phyloP scores from a whole-genome alignment of 2,113 vertebrate genomes.

The Phoenicopterus ruber region DNA sequence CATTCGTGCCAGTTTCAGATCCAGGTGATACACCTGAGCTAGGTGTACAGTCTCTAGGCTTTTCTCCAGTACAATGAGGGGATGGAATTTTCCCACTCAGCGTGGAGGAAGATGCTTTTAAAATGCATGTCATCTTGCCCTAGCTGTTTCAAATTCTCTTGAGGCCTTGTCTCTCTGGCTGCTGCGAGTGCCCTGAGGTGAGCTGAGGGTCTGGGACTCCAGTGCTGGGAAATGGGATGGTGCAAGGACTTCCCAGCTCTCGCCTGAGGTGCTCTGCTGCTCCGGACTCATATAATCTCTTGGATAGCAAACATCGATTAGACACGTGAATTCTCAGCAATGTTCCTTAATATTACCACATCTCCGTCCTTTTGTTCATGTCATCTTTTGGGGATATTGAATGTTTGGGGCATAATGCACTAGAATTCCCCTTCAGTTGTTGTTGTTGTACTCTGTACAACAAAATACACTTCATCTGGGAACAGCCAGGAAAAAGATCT shows the following conservation, averaged over 20 bases:
- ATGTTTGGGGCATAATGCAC: background rate
- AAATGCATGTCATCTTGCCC: accelerated
- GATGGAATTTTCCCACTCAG: background rate
- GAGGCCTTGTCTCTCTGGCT: background rate
- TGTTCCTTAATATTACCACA: background rate
- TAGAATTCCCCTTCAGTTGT: background rate
- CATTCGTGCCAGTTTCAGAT: background rate
- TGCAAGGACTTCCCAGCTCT: background rate
- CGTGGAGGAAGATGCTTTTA: background rate
- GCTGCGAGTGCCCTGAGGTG: background rate
- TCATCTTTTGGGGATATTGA: background rate
- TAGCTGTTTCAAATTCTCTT: background rate
- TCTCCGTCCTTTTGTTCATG: background rate
- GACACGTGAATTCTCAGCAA: background rate
- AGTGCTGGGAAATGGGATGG: background rate
- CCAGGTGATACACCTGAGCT: background rate
- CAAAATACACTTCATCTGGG: background rate
- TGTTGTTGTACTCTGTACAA: background rate
- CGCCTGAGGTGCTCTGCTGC: background rate
- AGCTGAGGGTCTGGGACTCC: background rate
- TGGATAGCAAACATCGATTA: background rate
- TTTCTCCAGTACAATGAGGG: accelerated
- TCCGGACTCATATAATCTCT: background rate
- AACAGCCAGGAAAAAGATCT: background rate
- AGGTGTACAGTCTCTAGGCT: background rate